Base-by-base conservation (phyloP, 2,888 invertebrate species). In the Linnaemya vulpina region DNA sequence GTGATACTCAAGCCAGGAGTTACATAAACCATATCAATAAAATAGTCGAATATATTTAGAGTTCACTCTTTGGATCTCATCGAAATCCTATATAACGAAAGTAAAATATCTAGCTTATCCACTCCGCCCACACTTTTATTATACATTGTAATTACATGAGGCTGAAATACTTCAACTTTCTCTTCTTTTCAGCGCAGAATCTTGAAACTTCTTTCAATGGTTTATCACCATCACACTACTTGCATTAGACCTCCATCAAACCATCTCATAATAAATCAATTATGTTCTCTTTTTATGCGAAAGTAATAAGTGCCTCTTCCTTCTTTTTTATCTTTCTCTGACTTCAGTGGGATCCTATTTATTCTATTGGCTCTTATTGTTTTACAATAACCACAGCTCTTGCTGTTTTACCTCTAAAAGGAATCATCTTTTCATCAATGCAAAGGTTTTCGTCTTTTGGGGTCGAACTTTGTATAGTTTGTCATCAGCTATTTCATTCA, bases 61-160 rank as follows among this genome's bases (percentile, higher is more conserved):
- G 62, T 22, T 53, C 74, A 74, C n/a, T 63, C 63, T 51, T 35
- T 51, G 5, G 38, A 30, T 13, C 65, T 38, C 20, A 74, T 74
- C 0, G 74, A 62, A 49, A 76, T 68, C 8, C 77, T 10, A 5
- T 68, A 68, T 1, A 77, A 20, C 0, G 60, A 68, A 10, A 68
- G 62, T 7, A 77, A 15, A 38, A 68, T 68, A n/a, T 77, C 68
- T n/a, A 49, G 43, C 58, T 76, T 10, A 49, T 43, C n/a, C n/a
- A n/a, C n/a, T n/a, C n/a, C n/a, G n/a, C n/a, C n/a, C n/a, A n/a
- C n/a, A n/a, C n/a, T n/a, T 30, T 68, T 4, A 17, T 76, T 63
- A 25, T 75, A 75, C 0, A 20, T 10, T 0, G 38, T 3, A 49
- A 67, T n/a, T 35, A 76, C 1, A 1, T 67, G 22, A 17, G 76